These are phyloP conservation scores for Isaurus tuberculatus DNA, from an alignment of 92 coral and sea anemone species.

Conservation along the genomic window DNA sequence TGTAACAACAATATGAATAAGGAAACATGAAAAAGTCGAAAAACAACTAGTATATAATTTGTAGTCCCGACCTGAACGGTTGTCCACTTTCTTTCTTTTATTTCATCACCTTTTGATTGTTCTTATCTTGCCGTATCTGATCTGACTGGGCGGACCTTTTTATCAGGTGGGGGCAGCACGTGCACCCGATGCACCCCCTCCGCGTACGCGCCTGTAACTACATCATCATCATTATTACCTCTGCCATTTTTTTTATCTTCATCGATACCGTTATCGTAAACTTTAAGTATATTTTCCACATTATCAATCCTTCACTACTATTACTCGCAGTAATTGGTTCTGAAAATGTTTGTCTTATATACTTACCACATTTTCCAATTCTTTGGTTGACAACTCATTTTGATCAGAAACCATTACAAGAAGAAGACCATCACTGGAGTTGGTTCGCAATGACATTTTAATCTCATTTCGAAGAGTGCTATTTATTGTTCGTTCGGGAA, in stretches of 20 bases:
- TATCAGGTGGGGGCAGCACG: neutral
- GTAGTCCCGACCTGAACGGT: no score
- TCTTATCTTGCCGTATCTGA: no score
- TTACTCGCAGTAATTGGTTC: neutral
- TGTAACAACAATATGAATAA: no score
- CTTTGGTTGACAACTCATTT: neutral
- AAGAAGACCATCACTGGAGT: conserved; percentile 67
- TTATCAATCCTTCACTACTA: neutral
- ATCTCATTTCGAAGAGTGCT: conserved; percentile 54
- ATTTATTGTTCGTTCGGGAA: conserved; percentile 50
- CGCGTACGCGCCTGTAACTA: no score
- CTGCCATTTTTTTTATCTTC: neutral
- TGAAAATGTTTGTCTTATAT: neutral
- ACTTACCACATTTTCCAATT: neutral
- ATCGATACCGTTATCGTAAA: neutral
- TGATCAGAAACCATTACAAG: neutral
- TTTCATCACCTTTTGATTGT: no score
- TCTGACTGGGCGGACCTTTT: no score
- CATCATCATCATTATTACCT: neutral
- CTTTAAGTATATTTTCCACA: neutral
- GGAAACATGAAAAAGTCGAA: no score
- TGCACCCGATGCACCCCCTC: no score
- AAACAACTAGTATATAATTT: neutral
- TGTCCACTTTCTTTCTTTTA: no score
- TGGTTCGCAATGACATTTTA: conserved; percentile 66